Conservation (phyloP, 2,888 invertebrate genomes). For the Icerya purchasi region DNA sequence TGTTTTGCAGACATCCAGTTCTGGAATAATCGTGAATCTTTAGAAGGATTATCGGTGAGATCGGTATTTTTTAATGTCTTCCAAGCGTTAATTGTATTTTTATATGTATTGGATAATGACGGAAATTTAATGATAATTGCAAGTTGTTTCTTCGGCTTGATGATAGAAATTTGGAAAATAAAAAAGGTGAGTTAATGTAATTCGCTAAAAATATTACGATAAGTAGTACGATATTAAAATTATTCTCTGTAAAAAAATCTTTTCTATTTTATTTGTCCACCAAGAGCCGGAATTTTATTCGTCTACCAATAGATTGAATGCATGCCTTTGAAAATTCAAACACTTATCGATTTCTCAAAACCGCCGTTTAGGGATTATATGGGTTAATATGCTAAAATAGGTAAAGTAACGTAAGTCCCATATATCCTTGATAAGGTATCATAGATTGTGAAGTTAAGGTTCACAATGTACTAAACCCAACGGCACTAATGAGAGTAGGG, state of each 20-base stretch:
- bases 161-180: constrained; percentile 98
- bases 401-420: too few species aligned
- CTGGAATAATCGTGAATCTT: constrained; percentile 91
- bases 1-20: constrained; percentile 71
- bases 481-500: too few species aligned
- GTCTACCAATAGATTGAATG: background rate
- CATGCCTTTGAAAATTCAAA: background rate
- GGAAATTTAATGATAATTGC: constrained; percentile 89
- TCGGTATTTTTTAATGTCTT: constrained; percentile 97
- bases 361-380: too few species aligned
- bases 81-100: constrained; percentile 78
- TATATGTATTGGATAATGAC: constrained; percentile 96
- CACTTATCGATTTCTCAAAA: too few species aligned
- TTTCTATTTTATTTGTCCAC: too few species aligned
- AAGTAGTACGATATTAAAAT: too few species aligned
- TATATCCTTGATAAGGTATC: too few species aligned
- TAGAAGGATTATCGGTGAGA: constrained; percentile 91
- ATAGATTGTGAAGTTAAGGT: too few species aligned
- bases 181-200: constrained; percentile 48
- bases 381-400: too few species aligned
- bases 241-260: too few species aligned
- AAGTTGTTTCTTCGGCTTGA: constrained; percentile 79
- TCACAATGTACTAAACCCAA: too few species aligned
- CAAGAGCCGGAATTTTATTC: background rate
- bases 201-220: too few species aligned